Conservation (phyloP, 2,113 vertebrate genomes). For the Dasyprocta punctata region DNA sequence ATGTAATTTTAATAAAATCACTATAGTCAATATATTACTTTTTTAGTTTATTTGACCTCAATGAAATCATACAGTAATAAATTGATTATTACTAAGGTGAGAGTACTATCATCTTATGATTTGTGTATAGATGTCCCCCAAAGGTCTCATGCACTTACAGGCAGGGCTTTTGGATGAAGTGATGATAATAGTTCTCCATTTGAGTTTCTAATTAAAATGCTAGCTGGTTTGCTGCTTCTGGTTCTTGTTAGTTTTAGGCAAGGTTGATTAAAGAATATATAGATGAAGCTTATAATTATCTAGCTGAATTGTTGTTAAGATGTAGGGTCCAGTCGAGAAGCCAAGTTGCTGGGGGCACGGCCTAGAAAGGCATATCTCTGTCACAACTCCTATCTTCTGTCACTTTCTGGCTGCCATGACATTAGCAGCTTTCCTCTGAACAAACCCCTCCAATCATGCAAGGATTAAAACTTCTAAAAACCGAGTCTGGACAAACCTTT, state of each 20-base stretch:
- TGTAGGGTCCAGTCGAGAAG: not conserved
- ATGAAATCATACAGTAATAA: not conserved
- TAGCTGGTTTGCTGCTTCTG: not conserved
- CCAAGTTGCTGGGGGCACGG: not conserved
- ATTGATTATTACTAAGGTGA: not conserved
- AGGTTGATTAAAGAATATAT: not conserved
- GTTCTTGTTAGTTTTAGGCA: not conserved
- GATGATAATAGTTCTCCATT: not conserved
- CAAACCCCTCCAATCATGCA: not conserved
- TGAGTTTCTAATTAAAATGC: not conserved
- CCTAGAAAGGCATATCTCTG: not conserved
- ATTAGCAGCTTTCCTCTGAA: not conserved
- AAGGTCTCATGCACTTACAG: not conserved
- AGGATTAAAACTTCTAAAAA: not conserved
- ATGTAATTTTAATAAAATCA: slow-evolving; percentile 20
- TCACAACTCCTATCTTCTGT: not conserved
- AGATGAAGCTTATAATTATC: not conserved
- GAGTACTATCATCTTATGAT: not conserved
- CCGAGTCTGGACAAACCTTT: not conserved
- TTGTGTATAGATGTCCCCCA: not conserved
- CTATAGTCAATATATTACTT: not conserved
- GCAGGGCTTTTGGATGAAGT: not conserved
- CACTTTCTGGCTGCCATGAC: not conserved
- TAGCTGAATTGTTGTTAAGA: not conserved
- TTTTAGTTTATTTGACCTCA: not conserved